Base-by-base conservation (phyloP, 2,888 invertebrate genomes). In the Chaitophorus viminalis region DNA sequence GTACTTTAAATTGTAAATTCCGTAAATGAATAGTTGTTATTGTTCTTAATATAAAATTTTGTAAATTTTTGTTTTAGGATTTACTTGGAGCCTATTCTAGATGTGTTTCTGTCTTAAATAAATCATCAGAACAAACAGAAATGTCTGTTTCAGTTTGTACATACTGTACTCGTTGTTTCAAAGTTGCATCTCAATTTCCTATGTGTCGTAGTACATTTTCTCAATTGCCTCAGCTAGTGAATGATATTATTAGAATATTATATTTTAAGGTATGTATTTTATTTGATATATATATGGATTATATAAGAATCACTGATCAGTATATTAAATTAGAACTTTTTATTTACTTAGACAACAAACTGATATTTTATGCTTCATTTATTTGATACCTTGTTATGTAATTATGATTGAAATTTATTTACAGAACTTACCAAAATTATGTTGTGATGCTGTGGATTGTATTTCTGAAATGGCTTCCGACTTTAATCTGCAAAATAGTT, bases 111-210 rank as follows among this genome's bases (percentile, higher is more conserved):
- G 97, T 99, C 36, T 92, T 99, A 89, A 95, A 95, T 89, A 94
- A 93, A 89, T 95, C 96, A 46, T 95, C 96, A 33, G 94, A 94
- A 91, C 93, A 95, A 0, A 93, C 93, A 31, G 97, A 98, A 90
- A 93, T 97, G 88, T 94, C 96, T 87, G 98, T 98, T 72, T 95
- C 95, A 93, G 98, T 99, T 90, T 99, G 99, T 91, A 95, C 94
- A 46, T 89, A 90, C 96, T 99, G 92, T 95, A 97, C 90, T 96
- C 82, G 95, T 88, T 99, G 98, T 92, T 97, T 97, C 91, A 95
- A 97, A n/a, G 99, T 99, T 6, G 98, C 99, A 5, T 97, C 98
- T 60, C 94, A 95, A 90, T 99, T 99, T 93, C 95, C 96, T 90
- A 95, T 94, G 75, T 99, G 99, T 91, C 94, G 98, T 90, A 95